Evolutionary conservation across 2,113 vertebrate genomes (phyloP), one percentile per base, ranked within the genome.

Genomic region (Prunella fulvescens): DNA sequence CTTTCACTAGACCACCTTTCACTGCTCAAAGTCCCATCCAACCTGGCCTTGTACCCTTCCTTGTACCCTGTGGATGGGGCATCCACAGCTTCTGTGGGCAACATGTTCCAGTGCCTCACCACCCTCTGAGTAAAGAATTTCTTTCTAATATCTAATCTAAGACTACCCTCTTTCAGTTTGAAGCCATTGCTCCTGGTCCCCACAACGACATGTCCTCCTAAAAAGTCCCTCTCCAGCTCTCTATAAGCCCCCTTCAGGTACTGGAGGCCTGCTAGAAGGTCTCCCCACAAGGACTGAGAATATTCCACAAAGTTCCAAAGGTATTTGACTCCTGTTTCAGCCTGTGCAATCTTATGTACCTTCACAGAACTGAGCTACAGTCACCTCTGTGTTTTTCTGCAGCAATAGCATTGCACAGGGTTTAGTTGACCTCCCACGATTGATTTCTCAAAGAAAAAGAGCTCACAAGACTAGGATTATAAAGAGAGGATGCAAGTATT

Each of bases 121-220:
- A 40, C 11, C 11, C 33, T 25, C 19, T 29, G 28, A 47, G 16
- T 35, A 67, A 74, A 53, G 28, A 47, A 60, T 61, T 74, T 25
- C 6, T 45, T 81, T 28, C 19, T 40, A 45, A 53, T 31, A 39
- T 15, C 45, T 60, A 31, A 53, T 67, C 24, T 67, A 76, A 47
- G 18, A 20, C 24, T 67, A 60, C 7, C 13, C 11, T 81, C 0
- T 0, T 58, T 66, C 33, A 11, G 3, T 35, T 67, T 67, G 18
- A 61, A 67, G 29, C 29, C 19, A 40, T 29, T 60, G 33, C 12
- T 3, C 33, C 28, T 25, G 39, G 29, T 45, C 24, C 24, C 45
- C n/a, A 53, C 3, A 4, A 19, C n/a, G 31, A 47, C 11, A 40
- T 15, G 4, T 20, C 17, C n/a, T 39, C 2, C 0, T 45, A n/a